Conservation (phyloP, 1,140 invertebrate genomes). For the Thaumatotibia leucotreta region DNA sequence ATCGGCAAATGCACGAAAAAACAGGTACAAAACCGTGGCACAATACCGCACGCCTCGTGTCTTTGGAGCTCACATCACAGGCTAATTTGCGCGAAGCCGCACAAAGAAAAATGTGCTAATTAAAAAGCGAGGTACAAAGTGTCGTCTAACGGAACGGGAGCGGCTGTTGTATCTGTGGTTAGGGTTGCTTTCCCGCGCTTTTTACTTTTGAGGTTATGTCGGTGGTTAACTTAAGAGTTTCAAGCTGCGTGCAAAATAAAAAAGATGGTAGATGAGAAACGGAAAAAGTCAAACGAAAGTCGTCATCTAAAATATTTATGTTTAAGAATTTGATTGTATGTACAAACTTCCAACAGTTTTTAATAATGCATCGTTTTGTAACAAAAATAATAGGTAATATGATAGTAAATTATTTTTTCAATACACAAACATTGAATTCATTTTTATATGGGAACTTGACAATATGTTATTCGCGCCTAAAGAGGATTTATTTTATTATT, state of each 20-base stretch:
- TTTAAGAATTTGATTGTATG: too few species aligned
- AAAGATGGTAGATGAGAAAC: too few species aligned
- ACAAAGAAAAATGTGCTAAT: conserved; percentile 59
- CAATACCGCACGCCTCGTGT: conserved; percentile 15
- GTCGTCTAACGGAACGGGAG: conserved; percentile 35
- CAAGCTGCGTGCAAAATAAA: background rate
- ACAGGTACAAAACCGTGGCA: conserved; percentile 14
- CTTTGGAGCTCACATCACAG: conserved; percentile 37
- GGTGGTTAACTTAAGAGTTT: background rate
- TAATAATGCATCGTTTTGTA: too few species aligned
- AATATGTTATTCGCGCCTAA: too few species aligned
- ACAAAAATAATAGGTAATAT: too few species aligned
- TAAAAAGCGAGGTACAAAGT: conserved; percentile 56
- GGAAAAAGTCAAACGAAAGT: too few species aligned
- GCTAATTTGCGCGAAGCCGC: conserved; percentile 47
- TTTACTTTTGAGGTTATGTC: conserved; percentile 3
- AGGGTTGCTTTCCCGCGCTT: conserved; percentile 6
- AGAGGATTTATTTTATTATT: too few species aligned
- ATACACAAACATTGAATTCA: too few species aligned
- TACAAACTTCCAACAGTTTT: too few species aligned
- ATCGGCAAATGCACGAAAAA: conserved; percentile 34
- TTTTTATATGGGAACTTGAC: too few species aligned
- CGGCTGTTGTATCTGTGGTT: conserved; percentile 11
- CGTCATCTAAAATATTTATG: too few species aligned
- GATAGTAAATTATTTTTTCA: too few species aligned